A percentile compares a stretch with the other conserved stretches of the same genome.
Conservation (phyloP, 2,113 vertebrate species). For the Ciconia maguari region DNA sequence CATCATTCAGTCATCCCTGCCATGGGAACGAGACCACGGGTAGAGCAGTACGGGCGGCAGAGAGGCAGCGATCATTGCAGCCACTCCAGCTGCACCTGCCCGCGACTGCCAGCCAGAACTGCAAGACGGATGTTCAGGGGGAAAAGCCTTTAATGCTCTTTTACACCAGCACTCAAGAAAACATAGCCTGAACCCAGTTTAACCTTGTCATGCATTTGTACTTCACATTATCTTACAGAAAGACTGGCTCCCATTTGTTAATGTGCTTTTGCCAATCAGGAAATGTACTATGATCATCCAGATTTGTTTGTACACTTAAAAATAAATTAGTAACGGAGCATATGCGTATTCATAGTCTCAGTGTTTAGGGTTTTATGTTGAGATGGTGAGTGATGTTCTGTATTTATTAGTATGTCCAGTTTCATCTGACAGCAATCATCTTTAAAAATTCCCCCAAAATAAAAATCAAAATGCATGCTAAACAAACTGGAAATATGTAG, state of each 20-base stretch:
- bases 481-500: background rate
- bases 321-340: background rate
- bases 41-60: accelerated
- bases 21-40: accelerated
- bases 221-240: background rate
- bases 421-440: background rate
- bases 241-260: background rate
- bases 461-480: background rate
- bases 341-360: background rate
- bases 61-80: background rate
- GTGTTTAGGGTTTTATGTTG: background rate
- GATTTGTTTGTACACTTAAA: background rate
- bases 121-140: accelerated
- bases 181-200: background rate
- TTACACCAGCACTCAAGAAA: background rate
- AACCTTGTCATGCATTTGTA: background rate
- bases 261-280: background rate
- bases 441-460: background rate
- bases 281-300: background rate
- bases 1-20: background rate
- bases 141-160: background rate
- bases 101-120: accelerated
- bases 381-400: background rate
- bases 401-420: background rate
- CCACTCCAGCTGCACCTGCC: background rate